Base-by-base conservation (phyloP, 2,888 invertebrate species). In the Cerastis rubricosa region DNA sequence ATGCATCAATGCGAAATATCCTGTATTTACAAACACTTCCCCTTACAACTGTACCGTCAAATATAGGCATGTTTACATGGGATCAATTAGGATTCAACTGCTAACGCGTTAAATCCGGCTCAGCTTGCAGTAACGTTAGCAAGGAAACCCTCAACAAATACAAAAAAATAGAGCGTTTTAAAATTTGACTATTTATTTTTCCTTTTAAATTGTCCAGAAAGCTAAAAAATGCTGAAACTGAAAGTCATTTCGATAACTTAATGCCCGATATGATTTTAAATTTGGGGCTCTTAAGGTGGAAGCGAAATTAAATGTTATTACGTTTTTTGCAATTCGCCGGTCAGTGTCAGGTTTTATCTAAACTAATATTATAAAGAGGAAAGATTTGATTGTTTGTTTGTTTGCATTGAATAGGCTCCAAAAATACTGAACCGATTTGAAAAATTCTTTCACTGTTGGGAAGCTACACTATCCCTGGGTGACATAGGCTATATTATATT, bases 11-110 rank as follows among this genome's bases (percentile, higher is more conserved):
- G 64, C 75, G 29, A 72, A 71, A 79, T 72, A 78, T 67, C n/a
- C 43, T n/a, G 9, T 80, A 19, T 83, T 84, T 80, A 80, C 80
- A 74, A 81, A 78, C 71, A 64, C 25, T 12, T 65, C 47, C 59
- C 47, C 19, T 65, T 65, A 66, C 43, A 73, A 25, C 43, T 59
- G 59, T 25, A 61, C 78, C 17, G 69, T 81, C 84, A 76, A 86
- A 90, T 76, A 80, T 84, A 78, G 71, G 25, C 69, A 59, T 93
- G 90, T 93, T 93, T 93, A 91, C 89, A 88, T 54, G 77, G 83
- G 84, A 81, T 89, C 90, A 92, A 93, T 92, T 92, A 92, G 91
- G 85, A 87, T 84, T 85, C 89, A 84, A 89, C 89, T 88, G 90
- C 83, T 92, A 93, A 92, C 87, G 88, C 85, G 89, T 91, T 85